Evolutionary conservation across 2,888 invertebrate species (phyloP), one percentile per base, ranked within the genome.

Genomic region (Oscheius sp.): DNA sequence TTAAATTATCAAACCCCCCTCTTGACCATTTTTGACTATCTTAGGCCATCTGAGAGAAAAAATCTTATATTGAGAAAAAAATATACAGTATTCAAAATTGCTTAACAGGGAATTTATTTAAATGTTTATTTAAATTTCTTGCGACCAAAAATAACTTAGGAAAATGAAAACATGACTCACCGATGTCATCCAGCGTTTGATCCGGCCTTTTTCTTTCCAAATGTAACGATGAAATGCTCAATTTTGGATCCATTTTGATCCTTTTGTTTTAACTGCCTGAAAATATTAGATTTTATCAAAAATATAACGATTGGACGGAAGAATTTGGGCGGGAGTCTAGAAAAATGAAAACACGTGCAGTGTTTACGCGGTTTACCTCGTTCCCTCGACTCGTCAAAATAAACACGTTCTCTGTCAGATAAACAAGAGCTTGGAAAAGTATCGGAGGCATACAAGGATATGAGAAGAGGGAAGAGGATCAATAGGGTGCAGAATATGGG

Each of bases 141-240:
- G n/a, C n/a, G n/a, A n/a, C n/a, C n/a, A n/a, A n/a, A n/a, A n/a
- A n/a, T n/a, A n/a, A n/a, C n/a, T n/a, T n/a, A n/a, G n/a, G n/a
- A n/a, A n/a, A n/a, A n/a, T n/a, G n/a, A n/a, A n/a, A n/a, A n/a
- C n/a, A n/a, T n/a, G n/a, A n/a, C n/a, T n/a, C n/a, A 59, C 59
- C 59, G 3, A 59, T 59, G 24, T 59, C 59, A 41, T 59, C 59
- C 5, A 59, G 59, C 14, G 44, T 59, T 30, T 59, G 44, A 44
- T 59, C 59, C 6, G 59, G 59, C 17, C 44, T 17, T 28, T 59
- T 59, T 41, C 59, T 12, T 12, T 59, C 44, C 24, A 59, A 26
- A 24, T 59, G 41, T 2, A 59, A 17, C 3, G 59, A 59, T 3
- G 44, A 59, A 28, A 59, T 59, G 26, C 44, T 44, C 17, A 59